These are phyloP conservation scores for Beroe ovata DNA, from an alignment of 37 sponge, comb jelly and placozoan species.

Conservation along the genomic window DNA sequence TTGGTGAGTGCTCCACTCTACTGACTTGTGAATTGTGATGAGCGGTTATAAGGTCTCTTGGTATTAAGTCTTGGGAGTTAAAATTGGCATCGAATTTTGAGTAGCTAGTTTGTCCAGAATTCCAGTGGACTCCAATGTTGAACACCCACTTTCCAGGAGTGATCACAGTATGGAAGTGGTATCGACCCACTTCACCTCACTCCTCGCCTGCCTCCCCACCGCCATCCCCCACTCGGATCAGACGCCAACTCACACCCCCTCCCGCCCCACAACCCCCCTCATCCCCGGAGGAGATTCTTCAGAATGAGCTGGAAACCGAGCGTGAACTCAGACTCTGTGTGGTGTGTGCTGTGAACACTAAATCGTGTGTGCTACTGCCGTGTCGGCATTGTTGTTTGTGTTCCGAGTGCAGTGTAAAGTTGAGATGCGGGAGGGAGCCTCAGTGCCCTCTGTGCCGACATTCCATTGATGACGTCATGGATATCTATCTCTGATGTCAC, in stretches of 20 bases:
- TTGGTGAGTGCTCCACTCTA: conserved; percentile 26
- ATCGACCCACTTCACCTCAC: conserved; percentile 55
- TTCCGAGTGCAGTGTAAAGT: conserved; percentile 49
- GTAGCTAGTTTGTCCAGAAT: too few relatives aligned
- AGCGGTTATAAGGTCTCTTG: too few relatives aligned
- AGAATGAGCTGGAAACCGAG: conserved; percentile 21
- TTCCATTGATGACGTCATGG: conserved; percentile 21
- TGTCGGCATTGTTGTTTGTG: conserved; percentile 62
- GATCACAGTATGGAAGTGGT: conserved; percentile 67
- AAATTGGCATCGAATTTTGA: too few relatives aligned
- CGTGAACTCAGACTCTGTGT: conserved; percentile 57
- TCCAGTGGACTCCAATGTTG: too few relatives aligned
- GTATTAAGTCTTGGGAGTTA: too few relatives aligned
- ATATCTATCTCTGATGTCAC: conserved; percentile 41
- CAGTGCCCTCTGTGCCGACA: conserved; percentile 50
- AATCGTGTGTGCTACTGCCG: conserved; percentile 30
- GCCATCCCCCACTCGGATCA: background rate
- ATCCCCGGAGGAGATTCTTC: conserved; percentile 25
- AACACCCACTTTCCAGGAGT: conserved; percentile 11
- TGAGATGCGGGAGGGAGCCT: background rate
- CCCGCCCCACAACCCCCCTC: background rate
- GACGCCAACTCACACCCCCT: conserved; percentile 40
- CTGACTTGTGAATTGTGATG: too few relatives aligned
- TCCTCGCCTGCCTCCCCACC: background rate
- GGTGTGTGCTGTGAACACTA: conserved; percentile 58